These are phyloP conservation scores for Trachelus stipa DNA, from an alignment of 2,888 invertebrate genomes.

Conservation along the genomic window DNA sequence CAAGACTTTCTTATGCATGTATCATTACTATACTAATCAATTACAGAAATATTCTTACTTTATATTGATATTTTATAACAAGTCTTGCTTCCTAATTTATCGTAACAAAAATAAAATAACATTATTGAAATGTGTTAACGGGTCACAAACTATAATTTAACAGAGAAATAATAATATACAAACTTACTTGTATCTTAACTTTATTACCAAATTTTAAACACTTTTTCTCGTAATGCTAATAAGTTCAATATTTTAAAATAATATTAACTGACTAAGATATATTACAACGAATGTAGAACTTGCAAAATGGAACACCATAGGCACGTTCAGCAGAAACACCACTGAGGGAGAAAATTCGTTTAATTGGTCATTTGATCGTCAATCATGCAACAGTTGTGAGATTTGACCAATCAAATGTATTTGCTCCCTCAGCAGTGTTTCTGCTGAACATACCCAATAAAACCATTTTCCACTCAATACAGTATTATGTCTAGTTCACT, in stretches of 20 bases:
- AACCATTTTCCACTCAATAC: background rate
- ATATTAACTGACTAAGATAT: background rate
- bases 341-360: no score
- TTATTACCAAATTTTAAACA: background rate
- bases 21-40: background rate
- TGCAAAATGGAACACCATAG: background rate
- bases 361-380: no score
- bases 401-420: no score
- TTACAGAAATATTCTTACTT: background rate
- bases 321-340: no score
- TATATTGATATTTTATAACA: background rate
- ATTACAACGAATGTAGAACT: background rate
- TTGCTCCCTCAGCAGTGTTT: no score
- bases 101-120: background rate
- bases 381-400: no score
- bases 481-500: background rate
- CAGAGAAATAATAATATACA: background rate
- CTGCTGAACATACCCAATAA: background rate
- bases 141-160: background rate
- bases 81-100: background rate
- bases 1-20: background rate
- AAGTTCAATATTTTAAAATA: background rate
- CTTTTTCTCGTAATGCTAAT: background rate
- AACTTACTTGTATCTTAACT: background rate
- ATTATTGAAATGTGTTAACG: no score